These are phyloP conservation scores for Aptenodytes patagonicus DNA, from an alignment of 2,113 vertebrate species.

Conservation along the genomic window DNA sequence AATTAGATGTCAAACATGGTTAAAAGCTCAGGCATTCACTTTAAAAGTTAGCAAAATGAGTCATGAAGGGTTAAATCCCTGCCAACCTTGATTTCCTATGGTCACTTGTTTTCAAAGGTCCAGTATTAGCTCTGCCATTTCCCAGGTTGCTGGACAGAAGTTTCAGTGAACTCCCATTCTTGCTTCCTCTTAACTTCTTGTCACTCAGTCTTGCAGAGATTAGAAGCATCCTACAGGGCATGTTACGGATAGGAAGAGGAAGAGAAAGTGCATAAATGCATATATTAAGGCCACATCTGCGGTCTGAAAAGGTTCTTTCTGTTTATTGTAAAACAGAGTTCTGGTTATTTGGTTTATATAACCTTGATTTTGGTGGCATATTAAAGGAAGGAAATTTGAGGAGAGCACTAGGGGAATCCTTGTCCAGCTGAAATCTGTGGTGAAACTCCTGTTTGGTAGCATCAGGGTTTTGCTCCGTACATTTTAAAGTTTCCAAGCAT, in stretches of 20 bases:
- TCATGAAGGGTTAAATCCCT: slow-evolving; percentile 78
- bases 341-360: slow-evolving; percentile 60
- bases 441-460: background rate
- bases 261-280: background rate
- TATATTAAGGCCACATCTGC: background rate
- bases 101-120: slow-evolving; percentile 78
- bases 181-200: slow-evolving; percentile 32
- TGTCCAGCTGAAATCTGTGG: background rate
- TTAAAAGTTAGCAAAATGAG: slow-evolving; percentile 65
- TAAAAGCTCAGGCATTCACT: slow-evolving; percentile 51
- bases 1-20: slow-evolving; percentile 77
- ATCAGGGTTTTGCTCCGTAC: background rate
- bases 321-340: slow-evolving; percentile 65
- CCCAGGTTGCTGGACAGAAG: slow-evolving; percentile 63
- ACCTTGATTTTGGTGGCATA: slow-evolving; percentile 57
- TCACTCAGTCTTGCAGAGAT: slow-evolving; percentile 31
- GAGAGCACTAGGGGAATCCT: background rate
- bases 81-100: slow-evolving; percentile 80
- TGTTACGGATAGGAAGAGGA: background rate
- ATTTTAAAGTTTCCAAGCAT: slow-evolving; percentile 42
- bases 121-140: slow-evolving; percentile 68
- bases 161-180: slow-evolving; percentile 50
- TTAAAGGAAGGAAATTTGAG: slow-evolving; percentile 62
- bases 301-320: slow-evolving; percentile 35
- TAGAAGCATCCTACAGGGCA: background rate